A percentile compares a stretch with the other conserved stretches of the same genome.
Evolutionary conservation across 2,113 vertebrate species (phyloP).

Genomic region (Sorex araneus): DNA sequence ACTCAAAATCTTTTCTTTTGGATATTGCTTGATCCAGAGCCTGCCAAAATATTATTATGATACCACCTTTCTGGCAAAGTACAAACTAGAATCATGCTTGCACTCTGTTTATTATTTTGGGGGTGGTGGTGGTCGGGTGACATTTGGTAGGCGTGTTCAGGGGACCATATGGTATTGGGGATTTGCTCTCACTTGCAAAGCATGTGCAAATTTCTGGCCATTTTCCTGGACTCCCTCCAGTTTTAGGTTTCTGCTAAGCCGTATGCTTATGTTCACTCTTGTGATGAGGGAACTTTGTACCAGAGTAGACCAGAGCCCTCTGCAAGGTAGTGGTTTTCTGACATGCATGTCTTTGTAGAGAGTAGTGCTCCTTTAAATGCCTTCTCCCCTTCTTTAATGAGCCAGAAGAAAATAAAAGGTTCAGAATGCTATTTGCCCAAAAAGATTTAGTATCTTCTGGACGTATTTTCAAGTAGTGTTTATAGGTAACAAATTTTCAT

Average conservation of each 20-base stretch:
- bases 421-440: neutral
- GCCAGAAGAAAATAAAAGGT: neutral
- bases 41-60: neutral
- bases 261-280: too few species aligned
- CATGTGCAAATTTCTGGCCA: too few species aligned
- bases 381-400: neutral
- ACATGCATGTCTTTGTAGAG: neutral
- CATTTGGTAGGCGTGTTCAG: too few species aligned
- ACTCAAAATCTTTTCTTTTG: too few species aligned
- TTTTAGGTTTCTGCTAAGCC: too few species aligned
- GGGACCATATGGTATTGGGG: too few species aligned
- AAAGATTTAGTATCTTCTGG: neutral
- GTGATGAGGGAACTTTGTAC: neutral
- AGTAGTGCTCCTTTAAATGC: neutral
- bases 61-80: neutral
- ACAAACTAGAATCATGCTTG: neutral
- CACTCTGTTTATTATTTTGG: too few species aligned
- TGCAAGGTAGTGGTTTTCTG: neutral
- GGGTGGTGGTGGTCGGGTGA: too few species aligned
- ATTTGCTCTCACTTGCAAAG: too few species aligned
- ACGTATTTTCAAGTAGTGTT: slow-evolving; percentile 5
- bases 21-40: neutral
- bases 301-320: neutral
- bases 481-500: slow-evolving; percentile 38
- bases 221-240: too few species aligned